phyloP scores from a whole-genome alignment of 2,888 invertebrate species.

The Eupithecia subumbrata region DNA sequence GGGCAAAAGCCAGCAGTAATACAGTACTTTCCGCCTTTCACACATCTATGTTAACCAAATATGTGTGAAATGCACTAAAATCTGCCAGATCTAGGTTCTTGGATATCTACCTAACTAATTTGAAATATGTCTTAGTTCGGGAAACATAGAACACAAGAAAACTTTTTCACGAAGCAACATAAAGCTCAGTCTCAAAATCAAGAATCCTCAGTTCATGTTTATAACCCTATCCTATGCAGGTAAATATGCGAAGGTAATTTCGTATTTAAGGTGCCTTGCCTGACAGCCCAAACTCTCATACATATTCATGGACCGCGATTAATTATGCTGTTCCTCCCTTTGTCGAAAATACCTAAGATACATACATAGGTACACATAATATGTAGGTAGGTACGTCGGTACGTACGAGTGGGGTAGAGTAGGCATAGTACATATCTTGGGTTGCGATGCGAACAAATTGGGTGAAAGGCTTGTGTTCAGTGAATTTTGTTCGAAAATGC shows the following conservation, averaged over 20 bases:
- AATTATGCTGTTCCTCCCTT: conserved; percentile 69
- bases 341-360: conserved; percentile 53
- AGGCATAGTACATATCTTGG: not conserved
- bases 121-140: not conserved
- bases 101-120: not conserved
- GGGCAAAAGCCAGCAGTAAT: too few relatives aligned
- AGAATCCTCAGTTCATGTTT: conserved; percentile 46
- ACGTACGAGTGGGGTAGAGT: not conserved
- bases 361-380: conserved; percentile 29
- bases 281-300: conserved; percentile 76
- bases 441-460: not conserved
- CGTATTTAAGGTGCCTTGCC: conserved; percentile 73
- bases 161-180: conserved; percentile 7
- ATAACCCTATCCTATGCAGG: conserved; percentile 23
- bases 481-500: not conserved
- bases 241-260: conserved; percentile 63
- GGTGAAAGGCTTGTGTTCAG: not conserved
- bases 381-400: not conserved
- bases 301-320: conserved; percentile 81
- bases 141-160: not conserved
- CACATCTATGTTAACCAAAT: too few relatives aligned
- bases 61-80: too few relatives aligned
- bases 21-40: too few relatives aligned
- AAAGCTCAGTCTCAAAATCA: conserved; percentile 38
- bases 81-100: not conserved